phyloP scores from a whole-genome alignment of 1,140 invertebrate genomes.

The Whitmania pigra region DNA sequence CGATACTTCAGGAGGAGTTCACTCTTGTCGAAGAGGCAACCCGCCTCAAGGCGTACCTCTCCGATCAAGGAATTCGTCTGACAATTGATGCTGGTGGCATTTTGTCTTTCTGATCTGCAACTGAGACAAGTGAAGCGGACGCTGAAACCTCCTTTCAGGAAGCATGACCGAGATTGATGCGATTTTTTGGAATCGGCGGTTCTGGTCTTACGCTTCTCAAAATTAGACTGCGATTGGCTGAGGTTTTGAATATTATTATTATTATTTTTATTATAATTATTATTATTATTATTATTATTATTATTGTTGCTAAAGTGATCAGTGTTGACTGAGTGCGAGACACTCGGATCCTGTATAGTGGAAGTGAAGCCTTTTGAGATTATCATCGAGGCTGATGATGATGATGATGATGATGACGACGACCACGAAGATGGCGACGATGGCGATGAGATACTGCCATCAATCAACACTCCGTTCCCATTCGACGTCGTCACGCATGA shows the following conservation, averaged over 20 bases:
- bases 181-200: neutral
- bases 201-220: neutral
- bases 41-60: conserved; percentile 18
- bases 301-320: neutral
- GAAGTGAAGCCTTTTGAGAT: too few relatives aligned
- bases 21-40: conserved; percentile 16
- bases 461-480: too few relatives aligned
- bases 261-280: neutral
- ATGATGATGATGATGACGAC: too few relatives aligned
- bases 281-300: conserved; percentile 5
- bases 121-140: conserved; percentile 1
- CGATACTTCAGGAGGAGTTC: conserved; percentile 21
- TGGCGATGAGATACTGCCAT: too few relatives aligned
- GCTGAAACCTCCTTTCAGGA: neutral
- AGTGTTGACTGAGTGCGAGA: neutral
- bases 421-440: too few relatives aligned
- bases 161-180: neutral
- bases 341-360: too few relatives aligned
- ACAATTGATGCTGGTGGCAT: too few relatives aligned
- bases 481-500: too few relatives aligned
- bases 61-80: neutral
- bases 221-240: neutral
- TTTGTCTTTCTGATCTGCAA: neutral
- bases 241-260: neutral
- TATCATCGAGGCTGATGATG: too few relatives aligned